These are phyloP conservation scores for Palythoa heliodiscus DNA, from an alignment of 92 coral and sea anemone species.

Conservation along the genomic window DNA sequence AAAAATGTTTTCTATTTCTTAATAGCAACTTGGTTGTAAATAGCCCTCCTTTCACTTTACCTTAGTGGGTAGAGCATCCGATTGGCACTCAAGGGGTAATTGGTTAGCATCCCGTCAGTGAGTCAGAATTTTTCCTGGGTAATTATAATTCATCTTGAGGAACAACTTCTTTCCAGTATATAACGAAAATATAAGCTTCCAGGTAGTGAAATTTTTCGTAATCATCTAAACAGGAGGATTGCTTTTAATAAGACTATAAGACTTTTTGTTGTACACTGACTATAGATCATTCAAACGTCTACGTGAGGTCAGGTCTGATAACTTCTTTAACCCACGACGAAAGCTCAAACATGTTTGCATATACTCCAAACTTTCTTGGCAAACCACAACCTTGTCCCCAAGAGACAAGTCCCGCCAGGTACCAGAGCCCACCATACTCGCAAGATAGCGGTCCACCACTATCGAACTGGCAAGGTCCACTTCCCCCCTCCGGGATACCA, in stretches of 20 bases:
- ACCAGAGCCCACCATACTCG: slow-evolving; percentile 69
- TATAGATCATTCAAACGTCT: neutral
- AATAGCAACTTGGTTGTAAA: too few relatives aligned
- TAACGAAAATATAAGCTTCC: too few relatives aligned
- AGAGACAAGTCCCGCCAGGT: slow-evolving; percentile 77
- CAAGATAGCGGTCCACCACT: slow-evolving; percentile 96
- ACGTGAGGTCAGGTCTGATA: slow-evolving; percentile 4
- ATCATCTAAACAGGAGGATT: neutral
- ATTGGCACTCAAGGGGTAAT: too few relatives aligned
- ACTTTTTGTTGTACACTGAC: neutral
- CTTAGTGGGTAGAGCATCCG: too few relatives aligned
- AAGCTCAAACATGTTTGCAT: slow-evolving; percentile 77
- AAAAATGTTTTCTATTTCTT: too few relatives aligned
- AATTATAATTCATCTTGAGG: too few relatives aligned
- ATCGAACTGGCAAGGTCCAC: slow-evolving; percentile 90
- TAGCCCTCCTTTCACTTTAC: too few relatives aligned
- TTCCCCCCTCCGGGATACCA: slow-evolving; percentile 75
- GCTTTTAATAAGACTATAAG: too few relatives aligned
- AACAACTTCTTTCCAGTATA: too few relatives aligned
- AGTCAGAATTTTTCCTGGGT: too few relatives aligned
- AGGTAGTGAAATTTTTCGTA: neutral
- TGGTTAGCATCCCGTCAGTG: too few relatives aligned
- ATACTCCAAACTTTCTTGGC: slow-evolving; percentile 83
- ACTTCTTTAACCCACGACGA: slow-evolving; percentile 67
- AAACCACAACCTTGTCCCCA: slow-evolving; percentile 84